Percentiles rank a stretch among this genome's conserved stretches.
phyloP scores from a whole-genome alignment of 2,888 invertebrate species.

The Trypoxylon attenuatum region DNA sequence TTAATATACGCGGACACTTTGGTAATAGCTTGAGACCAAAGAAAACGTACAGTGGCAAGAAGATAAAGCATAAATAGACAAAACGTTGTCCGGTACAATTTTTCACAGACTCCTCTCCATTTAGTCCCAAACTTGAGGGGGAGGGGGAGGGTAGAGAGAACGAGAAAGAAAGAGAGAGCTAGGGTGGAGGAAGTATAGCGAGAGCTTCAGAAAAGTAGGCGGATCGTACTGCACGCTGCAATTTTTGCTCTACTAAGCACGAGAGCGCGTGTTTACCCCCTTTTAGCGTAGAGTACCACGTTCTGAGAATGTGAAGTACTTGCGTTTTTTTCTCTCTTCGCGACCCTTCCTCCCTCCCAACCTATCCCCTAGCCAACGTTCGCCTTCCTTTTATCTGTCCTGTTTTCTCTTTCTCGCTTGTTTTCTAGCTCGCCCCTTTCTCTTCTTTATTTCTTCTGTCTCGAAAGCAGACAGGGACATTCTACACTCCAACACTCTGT shows the following conservation, averaged over 20 bases:
- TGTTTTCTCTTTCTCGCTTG: neutral
- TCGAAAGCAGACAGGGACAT: conserved; percentile 29
- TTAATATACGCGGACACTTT: no score
- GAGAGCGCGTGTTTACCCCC: conserved; percentile 60
- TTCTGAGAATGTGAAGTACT: conserved; percentile 55
- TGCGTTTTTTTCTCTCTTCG: conserved; percentile 26
- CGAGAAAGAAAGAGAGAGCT: conserved; percentile 16
- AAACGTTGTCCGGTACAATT: no score
- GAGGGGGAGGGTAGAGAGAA: neutral
- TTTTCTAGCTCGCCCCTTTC: neutral
- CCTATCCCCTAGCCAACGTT: neutral
- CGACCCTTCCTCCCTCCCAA: neutral
- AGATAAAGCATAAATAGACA: no score
- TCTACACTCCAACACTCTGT: conserved; percentile 27
- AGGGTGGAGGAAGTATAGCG: neutral
- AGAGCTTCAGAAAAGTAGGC: neutral
- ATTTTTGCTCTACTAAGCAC: conserved; percentile 47
- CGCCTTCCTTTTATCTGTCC: neutral
- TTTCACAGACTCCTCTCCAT: no score
- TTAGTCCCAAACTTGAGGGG: no score
- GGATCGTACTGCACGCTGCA: conserved; percentile 30
- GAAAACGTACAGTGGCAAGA: no score
- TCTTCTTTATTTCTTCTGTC: conserved; percentile 12
- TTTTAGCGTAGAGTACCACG: conserved; percentile 58
- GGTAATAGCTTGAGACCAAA: no score